A percentile compares a stretch with the other conserved stretches of the same genome.
Evolutionary conservation across 2,113 vertebrate species (phyloP).

Genomic region (Puffinus mauretanicus): DNA sequence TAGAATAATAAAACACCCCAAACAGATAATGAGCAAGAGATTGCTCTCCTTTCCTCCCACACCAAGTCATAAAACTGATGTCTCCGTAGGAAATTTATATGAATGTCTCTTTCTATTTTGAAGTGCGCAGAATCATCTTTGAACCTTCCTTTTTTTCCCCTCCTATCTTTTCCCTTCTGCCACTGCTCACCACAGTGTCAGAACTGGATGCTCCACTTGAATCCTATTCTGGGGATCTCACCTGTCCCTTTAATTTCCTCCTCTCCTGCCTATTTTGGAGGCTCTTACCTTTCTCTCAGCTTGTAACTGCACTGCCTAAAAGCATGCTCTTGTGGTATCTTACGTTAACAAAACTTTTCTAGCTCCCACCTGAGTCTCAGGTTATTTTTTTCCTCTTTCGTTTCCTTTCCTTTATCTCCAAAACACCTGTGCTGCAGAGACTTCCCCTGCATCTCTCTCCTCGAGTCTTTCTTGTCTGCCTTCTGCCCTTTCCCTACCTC

Average conservation of each 20-base stretch:
- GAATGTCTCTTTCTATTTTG: neutral
- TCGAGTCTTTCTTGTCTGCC: neutral
- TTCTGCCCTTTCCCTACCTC: neutral
- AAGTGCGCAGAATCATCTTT: neutral
- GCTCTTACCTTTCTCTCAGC: neutral
- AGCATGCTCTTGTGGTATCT: neutral
- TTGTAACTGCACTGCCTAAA: neutral
- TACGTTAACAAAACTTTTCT: neutral
- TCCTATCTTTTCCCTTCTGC: neutral
- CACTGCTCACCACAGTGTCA: neutral
- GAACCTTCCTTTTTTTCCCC: neutral
- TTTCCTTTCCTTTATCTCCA: neutral
- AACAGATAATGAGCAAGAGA: neutral
- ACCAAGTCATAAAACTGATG: neutral
- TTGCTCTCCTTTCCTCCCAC: neutral
- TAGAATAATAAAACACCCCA: neutral
- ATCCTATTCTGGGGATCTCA: neutral
- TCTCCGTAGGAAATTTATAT: neutral
- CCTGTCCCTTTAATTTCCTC: neutral
- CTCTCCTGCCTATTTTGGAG: neutral
- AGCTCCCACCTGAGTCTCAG: neutral
- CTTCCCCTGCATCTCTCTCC: neutral
- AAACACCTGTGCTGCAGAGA: neutral
- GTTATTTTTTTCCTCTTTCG: neutral
- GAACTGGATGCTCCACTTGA: fast-evolving